A percentile compares a stretch with the other conserved stretches of the same genome.
phyloP scores from a whole-genome alignment of 2,797 vertebrate species.

The Labroides dimidiatus region DNA sequence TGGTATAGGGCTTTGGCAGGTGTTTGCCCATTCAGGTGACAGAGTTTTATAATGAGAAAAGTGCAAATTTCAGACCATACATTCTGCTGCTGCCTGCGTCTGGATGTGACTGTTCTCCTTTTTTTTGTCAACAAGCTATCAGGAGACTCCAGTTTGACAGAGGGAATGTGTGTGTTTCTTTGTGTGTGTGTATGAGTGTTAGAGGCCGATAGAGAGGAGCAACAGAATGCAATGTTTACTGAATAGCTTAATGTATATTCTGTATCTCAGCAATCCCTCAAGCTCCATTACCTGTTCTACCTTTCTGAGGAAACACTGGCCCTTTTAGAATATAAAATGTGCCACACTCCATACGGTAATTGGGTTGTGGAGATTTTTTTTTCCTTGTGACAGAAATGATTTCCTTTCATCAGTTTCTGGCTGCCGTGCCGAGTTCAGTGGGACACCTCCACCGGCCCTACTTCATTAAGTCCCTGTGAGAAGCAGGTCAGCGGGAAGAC shows the following conservation, averaged over 20 bases:
- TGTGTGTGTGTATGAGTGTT: not conserved
- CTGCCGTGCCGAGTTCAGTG: constrained; percentile 74
- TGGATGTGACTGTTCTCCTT: constrained; percentile 68
- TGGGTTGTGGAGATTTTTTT: constrained; percentile 69
- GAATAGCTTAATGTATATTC: constrained; percentile 70
- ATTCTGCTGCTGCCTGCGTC: constrained; percentile 66
- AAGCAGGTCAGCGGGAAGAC: constrained; percentile 68
- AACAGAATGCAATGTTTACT: constrained; percentile 62
- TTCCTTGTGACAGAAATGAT: constrained; percentile 70
- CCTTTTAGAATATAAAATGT: constrained; percentile 70
- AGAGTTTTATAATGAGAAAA: constrained; percentile 82
- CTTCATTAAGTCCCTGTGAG: constrained; percentile 75
- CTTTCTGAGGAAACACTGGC: constrained; percentile 33
- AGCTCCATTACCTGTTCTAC: constrained; percentile 56
- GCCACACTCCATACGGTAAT: constrained; percentile 64
- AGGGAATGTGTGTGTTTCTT: not conserved
- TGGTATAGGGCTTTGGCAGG: constrained; percentile 73
- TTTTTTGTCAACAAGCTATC: constrained; percentile 77
- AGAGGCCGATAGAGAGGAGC: constrained; percentile 19
- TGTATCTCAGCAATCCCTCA: constrained; percentile 55
- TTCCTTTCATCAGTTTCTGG: constrained; percentile 74
- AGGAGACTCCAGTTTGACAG: constrained; percentile 59
- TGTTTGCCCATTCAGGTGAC: constrained; percentile 80
- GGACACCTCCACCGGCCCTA: constrained; percentile 62
- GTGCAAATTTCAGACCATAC: constrained; percentile 79